A percentile compares a stretch with the other conserved stretches of the same genome.
Conservation (phyloP, 2,113 vertebrate species). For the Verasper variegatus region DNA sequence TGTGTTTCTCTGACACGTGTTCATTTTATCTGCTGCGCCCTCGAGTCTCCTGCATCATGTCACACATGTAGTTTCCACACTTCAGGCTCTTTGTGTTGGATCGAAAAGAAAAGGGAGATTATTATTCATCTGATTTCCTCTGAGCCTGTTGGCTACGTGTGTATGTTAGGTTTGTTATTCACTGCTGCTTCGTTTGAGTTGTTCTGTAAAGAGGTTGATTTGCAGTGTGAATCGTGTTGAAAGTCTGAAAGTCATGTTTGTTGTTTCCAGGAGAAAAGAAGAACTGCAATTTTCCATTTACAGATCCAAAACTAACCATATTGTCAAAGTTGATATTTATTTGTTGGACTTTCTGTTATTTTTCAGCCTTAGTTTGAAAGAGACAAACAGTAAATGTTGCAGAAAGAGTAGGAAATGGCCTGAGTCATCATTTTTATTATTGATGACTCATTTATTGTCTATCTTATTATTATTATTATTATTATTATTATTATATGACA, state of each 20-base stretch:
- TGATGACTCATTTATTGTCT: too few species aligned
- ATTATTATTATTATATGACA: too few species aligned
- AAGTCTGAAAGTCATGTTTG: too few species aligned
- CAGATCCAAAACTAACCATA: too few species aligned
- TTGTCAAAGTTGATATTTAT: too few species aligned
- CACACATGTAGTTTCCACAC: background rate
- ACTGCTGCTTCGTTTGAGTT: background rate
- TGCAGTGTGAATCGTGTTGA: background rate
- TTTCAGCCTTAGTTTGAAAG: too few species aligned
- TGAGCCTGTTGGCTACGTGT: background rate
- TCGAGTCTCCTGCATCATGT: background rate
- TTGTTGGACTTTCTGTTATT: background rate
- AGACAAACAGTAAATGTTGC: too few species aligned
- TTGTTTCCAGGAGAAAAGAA: too few species aligned
- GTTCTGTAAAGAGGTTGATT: background rate
- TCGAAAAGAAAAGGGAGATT: background rate
- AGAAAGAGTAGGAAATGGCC: too few species aligned
- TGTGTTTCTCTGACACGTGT: background rate
- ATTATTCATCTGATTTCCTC: background rate
- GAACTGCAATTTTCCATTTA: too few species aligned
- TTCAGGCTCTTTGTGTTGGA: background rate
- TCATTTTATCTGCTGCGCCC: background rate
- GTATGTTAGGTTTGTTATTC: background rate
- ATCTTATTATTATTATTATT: too few species aligned
- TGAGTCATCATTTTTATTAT: too few species aligned